These are phyloP conservation scores for Zoanthus sansibaricus DNA, from an alignment of 92 coral and sea anemone genomes.

Conservation along the genomic window DNA sequence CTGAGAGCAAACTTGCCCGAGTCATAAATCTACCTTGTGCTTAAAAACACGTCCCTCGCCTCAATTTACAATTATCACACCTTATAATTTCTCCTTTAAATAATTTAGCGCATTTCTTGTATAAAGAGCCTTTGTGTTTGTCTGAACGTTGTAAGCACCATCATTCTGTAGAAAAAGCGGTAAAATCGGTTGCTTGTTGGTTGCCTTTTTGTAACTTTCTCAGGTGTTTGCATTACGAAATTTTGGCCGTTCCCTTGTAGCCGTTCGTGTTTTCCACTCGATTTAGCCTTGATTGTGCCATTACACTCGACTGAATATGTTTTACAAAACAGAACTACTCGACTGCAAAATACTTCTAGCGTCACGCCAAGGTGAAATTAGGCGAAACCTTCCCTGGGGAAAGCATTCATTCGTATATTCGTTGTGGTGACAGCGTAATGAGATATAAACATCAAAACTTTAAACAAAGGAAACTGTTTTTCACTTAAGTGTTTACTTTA, in stretches of 20 bases:
- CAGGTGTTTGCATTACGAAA: neutral
- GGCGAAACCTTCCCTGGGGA: conserved; percentile 21
- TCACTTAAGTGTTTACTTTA: conserved; percentile 46
- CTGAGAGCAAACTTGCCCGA: conserved; percentile 33
- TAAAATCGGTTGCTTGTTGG: neutral
- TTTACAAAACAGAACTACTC: neutral
- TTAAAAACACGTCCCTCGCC: neutral
- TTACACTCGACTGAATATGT: conserved; percentile 4
- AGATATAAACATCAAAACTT: conserved; percentile 32
- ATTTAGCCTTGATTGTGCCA: neutral
- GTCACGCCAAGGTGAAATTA: conserved; percentile 47
- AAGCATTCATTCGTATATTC: conserved; percentile 14
- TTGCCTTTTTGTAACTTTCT: neutral
- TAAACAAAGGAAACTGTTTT: conserved; percentile 48
- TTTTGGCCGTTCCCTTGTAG: too few relatives aligned
- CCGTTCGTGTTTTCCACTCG: neutral
- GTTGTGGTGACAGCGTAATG: conserved; percentile 38
- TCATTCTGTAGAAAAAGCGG: neutral
- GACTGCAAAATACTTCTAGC: neutral
- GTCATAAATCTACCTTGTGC: neutral
- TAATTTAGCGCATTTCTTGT: neutral
- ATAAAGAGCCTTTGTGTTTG: neutral
- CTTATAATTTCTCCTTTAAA: neutral
- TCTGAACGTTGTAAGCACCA: neutral
- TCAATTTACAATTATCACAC: neutral